Evolutionary conservation across 2,113 vertebrate genomes (phyloP), one percentile per base, ranked within the genome.

Genomic region (Oryzias woworae): DNA sequence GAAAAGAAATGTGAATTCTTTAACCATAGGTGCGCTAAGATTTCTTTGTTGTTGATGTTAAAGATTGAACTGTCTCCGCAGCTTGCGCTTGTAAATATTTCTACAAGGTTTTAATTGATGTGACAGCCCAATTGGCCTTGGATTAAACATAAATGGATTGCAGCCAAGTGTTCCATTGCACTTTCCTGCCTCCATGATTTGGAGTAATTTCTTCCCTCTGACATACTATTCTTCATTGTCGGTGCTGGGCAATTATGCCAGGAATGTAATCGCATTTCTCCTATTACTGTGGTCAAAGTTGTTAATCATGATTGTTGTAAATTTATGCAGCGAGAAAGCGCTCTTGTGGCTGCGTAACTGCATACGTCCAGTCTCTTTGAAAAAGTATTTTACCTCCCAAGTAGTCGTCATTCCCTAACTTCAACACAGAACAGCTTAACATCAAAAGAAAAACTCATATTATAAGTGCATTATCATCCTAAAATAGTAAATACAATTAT

Each of bases 181-280:
- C 53, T 60, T 75, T 75, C 31, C 63, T 72, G 55, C 50, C 62
- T 46, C 23, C 4, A 14, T 66, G 49, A 72, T 60, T 73, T 72
- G 45, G 66, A 77, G 71, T 83, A 17, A 60, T 72, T 72, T 67
- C 63, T 66, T 26, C 64, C 47, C 46, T 44, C 55, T 77, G 63
- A 80, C 73, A 78, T 45, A 57, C 52, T 58, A 62, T 82, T 70
- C 62, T 58, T 84, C 73, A 75, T 52, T 67, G 50, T 59, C 60
- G 45, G n/a, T 18, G 46, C 48, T 62, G 57, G 44, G 70, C 56
- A 76, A 66, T 71, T 68, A 76, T 71, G 53, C 43, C 71, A 67
- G 67, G 58, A 77, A 56, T 71, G 45, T 26, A 64, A 66, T 71
- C 49, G 13, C 48, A 53, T 69, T 78, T 76, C 54, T 62, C 31